Evolutionary conservation across 2,113 vertebrate genomes (phyloP).

Genomic region (Columba livia): DNA sequence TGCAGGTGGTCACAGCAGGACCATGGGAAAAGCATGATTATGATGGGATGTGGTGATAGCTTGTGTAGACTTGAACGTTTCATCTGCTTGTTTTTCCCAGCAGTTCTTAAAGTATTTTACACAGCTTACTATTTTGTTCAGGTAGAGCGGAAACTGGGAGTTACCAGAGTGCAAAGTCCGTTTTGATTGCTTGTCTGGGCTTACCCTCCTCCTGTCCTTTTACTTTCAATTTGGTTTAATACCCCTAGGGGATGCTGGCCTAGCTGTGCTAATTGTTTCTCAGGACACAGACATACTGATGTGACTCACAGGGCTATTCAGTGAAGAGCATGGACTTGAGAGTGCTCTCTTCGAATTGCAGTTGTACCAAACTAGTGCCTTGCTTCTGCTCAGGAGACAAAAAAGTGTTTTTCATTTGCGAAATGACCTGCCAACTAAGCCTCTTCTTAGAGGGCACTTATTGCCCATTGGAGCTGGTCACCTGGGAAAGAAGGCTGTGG

Average conservation of each 20-base stretch:
- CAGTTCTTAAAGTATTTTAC: constrained; percentile 3
- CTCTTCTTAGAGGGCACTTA: neutral
- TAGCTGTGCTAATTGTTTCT: neutral
- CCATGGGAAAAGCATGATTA: neutral
- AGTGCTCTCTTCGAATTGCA: neutral
- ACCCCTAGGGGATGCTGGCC: neutral
- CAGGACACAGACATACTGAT: neutral
- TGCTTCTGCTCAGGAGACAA: neutral
- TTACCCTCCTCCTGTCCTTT: neutral
- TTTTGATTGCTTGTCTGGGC: constrained; percentile 2
- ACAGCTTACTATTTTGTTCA: neutral
- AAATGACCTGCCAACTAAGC: neutral
- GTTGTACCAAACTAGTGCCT: neutral
- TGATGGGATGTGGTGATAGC: neutral
- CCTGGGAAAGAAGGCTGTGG: neutral
- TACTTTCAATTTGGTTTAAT: neutral
- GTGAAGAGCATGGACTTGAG: neutral
- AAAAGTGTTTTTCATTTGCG: neutral
- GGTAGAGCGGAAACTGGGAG: neutral
- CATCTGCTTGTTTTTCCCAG: neutral
- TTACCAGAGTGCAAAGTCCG: constrained; percentile 1
- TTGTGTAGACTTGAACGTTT: neutral
- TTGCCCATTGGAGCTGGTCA: neutral
- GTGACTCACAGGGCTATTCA: neutral
- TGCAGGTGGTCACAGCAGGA: neutral